A percentile compares a stretch with the other conserved stretches of the same genome.
Conservation (phyloP, 2,797 vertebrate genomes). For the Molossus molossus region DNA sequence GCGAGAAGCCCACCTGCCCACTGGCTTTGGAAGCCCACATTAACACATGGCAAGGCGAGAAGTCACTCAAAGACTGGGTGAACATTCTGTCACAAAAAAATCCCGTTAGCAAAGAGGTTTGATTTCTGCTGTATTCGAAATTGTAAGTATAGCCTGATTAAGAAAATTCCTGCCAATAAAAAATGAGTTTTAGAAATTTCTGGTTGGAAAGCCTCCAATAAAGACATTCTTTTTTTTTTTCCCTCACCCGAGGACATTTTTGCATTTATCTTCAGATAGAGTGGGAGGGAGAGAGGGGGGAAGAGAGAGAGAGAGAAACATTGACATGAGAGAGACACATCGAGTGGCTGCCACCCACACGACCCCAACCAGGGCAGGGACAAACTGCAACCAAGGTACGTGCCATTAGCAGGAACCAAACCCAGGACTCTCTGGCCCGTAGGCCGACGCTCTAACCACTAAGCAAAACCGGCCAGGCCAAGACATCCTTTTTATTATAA, state of each 20-base stretch:
- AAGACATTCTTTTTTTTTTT: neutral
- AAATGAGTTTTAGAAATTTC: slow-evolving; percentile 39
- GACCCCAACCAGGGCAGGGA: too few species aligned
- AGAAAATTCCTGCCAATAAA: slow-evolving; percentile 60
- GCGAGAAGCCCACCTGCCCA: neutral
- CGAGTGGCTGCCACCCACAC: too few species aligned
- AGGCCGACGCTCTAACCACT: too few species aligned
- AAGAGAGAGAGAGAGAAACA: too few species aligned
- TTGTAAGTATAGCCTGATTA: slow-evolving; percentile 2
- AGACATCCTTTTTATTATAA: neutral
- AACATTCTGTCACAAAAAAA: neutral
- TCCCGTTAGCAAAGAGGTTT: neutral
- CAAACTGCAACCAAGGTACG: too few species aligned
- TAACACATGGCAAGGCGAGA: neutral
- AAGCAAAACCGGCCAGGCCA: neutral
- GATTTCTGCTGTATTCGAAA: neutral
- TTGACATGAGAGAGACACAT: too few species aligned
- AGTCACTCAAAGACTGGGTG: neutral
- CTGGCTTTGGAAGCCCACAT: neutral
- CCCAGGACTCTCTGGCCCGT: too few species aligned
- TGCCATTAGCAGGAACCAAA: too few species aligned
- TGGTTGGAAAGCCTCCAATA: neutral
- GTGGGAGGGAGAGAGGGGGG: too few species aligned
- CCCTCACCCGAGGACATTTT: too few species aligned
- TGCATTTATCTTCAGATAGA: too few species aligned